These are phyloP conservation scores for Echiichthys vipera DNA, from an alignment of 2,797 vertebrate genomes.

Conservation along the genomic window DNA sequence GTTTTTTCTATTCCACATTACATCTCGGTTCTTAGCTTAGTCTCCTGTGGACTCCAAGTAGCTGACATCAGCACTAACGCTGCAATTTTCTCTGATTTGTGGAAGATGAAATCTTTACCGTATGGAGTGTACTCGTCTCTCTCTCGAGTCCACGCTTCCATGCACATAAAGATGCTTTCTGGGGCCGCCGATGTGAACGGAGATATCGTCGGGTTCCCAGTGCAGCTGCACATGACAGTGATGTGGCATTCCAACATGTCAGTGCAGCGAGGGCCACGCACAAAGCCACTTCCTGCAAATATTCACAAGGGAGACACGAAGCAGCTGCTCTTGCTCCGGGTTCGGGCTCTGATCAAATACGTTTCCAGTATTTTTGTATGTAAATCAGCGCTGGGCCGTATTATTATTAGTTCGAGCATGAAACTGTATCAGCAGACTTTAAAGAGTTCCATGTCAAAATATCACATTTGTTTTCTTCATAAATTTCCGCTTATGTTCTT, in stretches of 20 bases:
- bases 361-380: constrained; percentile 6
- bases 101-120: constrained; percentile 58
- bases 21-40: constrained; percentile 30
- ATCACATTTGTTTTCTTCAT: constrained; percentile 1
- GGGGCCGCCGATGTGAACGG: constrained; percentile 36
- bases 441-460: neutral
- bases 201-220: constrained; percentile 48
- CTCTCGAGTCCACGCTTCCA: constrained; percentile 40
- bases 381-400: constrained; percentile 25
- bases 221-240: constrained; percentile 65
- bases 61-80: constrained; percentile 63
- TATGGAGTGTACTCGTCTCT: constrained; percentile 36
- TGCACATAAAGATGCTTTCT: constrained; percentile 36
- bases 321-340: neutral
- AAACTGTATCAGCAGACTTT: neutral
- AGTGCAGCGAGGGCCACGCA: constrained; percentile 34
- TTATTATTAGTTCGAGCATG: neutral
- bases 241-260: constrained; percentile 56
- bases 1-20: constrained; percentile 19
- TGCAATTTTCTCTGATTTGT: constrained; percentile 59
- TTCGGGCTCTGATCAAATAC: constrained; percentile 18
- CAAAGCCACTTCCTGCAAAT: constrained; percentile 47
- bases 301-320: constrained; percentile 8
- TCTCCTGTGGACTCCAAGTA: constrained; percentile 47
- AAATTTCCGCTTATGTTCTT: constrained; percentile 1